A percentile compares a stretch with the other conserved stretches of the same genome.
Evolutionary conservation across 2,888 invertebrate genomes (phyloP).

Genomic region (Callimorpha dominula): DNA sequence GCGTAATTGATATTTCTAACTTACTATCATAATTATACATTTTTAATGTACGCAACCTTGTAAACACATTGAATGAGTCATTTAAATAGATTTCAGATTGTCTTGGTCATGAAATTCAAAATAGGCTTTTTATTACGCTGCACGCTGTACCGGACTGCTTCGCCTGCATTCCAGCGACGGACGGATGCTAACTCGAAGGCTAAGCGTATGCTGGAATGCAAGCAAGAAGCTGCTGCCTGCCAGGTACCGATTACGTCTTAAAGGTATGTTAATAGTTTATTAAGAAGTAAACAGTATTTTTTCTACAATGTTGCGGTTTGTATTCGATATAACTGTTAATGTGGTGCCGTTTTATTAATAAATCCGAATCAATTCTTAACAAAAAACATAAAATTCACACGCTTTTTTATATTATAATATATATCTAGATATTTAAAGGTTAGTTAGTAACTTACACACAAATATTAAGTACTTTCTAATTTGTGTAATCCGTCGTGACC

Average conservation of each 20-base stretch:
- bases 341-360: neutral
- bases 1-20: neutral
- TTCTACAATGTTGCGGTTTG: neutral
- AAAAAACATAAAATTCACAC: neutral
- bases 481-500: conserved; percentile 66
- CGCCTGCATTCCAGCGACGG: neutral
- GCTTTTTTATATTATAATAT: neutral
- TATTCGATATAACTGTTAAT: neutral
- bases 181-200: neutral
- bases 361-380: neutral
- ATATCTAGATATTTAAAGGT: neutral
- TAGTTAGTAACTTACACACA: conserved; percentile 76
- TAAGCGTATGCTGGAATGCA: neutral
- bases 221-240: neutral
- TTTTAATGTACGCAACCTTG: neutral
- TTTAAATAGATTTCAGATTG: neutral
- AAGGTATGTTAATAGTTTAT: neutral
- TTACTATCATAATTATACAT: neutral
- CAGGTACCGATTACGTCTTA: neutral
- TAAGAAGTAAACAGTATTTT: neutral
- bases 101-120: neutral
- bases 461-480: conserved; percentile 77
- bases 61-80: neutral
- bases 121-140: neutral
- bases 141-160: neutral